Percentiles rank a stretch among this genome's conserved stretches.
phyloP scores from a whole-genome alignment of 2,113 vertebrate genomes.

The Dipodomys ordii region DNA sequence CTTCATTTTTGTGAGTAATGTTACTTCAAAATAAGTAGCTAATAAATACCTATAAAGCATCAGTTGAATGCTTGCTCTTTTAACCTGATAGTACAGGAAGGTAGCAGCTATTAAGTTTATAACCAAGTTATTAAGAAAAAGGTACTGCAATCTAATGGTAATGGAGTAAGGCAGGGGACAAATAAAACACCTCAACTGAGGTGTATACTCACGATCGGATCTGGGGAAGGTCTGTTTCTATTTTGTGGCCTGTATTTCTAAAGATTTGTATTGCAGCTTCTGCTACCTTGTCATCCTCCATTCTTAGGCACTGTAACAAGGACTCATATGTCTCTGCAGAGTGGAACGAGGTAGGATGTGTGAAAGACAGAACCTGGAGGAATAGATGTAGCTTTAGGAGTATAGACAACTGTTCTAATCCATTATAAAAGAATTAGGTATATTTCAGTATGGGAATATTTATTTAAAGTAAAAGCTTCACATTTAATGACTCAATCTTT shows the following conservation, averaged over 20 bases:
- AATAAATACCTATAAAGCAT: neutral
- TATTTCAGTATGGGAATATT: neutral
- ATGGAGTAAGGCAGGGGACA: neutral
- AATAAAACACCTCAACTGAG: neutral
- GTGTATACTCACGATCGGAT: conserved; percentile 95
- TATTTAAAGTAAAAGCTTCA: neutral
- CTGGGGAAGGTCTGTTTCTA: conserved; percentile 97
- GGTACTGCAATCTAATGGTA: neutral
- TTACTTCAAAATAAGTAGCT: conserved; percentile 1
- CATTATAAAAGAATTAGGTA: conserved; percentile 32
- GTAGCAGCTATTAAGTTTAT: conserved; percentile 7
- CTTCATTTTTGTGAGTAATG: neutral
- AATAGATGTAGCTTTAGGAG: conserved; percentile 68
- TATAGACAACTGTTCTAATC: conserved; percentile 12
- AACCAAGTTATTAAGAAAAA: neutral
- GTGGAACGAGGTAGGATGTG: conserved; percentile 99
- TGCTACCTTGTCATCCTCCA: conserved; percentile 99
- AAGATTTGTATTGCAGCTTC: conserved; percentile 99
- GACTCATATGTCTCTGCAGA: conserved; percentile 99
- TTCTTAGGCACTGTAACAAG: conserved; percentile 98
- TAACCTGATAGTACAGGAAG: neutral
- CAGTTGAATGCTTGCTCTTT: neutral
- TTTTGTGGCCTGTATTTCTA: conserved; percentile 99
- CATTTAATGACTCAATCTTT: neutral
- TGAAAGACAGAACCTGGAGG: conserved; percentile 97